A percentile compares a stretch with the other conserved stretches of the same genome.
These are phyloP conservation scores for Triops cancriformis DNA, from an alignment of 1,140 invertebrate species.

Conservation along the genomic window DNA sequence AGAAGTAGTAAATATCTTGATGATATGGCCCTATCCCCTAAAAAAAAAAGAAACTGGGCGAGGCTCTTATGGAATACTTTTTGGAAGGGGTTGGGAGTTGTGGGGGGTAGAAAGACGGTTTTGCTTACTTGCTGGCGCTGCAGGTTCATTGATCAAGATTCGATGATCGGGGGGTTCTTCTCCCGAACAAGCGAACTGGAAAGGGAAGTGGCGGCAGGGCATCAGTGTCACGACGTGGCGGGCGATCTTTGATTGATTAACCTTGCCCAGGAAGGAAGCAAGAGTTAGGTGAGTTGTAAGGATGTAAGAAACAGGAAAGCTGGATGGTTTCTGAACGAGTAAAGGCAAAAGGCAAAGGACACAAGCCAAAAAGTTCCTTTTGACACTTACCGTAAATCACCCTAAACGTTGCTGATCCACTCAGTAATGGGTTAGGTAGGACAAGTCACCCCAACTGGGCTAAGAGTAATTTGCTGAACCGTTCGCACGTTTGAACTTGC, in stretches of 20 bases:
- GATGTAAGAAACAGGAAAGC: slow-evolving; percentile 10
- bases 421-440: slow-evolving; percentile 5
- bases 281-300: neutral
- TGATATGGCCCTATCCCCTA: neutral
- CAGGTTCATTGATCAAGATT: slow-evolving; percentile 6
- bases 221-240: slow-evolving; percentile 12
- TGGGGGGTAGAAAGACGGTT: no score
- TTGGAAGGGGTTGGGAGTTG: neutral
- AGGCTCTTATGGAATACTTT: neutral
- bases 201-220: slow-evolving; percentile 5
- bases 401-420: neutral
- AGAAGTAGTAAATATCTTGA: neutral
- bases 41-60: neutral
- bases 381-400: slow-evolving; percentile 13
- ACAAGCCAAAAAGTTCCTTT: neutral
- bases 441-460: neutral
- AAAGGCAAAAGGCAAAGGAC: neutral
- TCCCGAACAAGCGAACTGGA: neutral
- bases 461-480: neutral
- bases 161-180: neutral
- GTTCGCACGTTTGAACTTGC: neutral
- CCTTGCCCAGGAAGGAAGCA: slow-evolving; percentile 4
- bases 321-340: neutral
- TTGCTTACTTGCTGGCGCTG: neutral
- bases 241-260: slow-evolving; percentile 5